Percentiles rank a stretch among this genome's conserved stretches.
Conservation (phyloP, 2,113 vertebrate species). For the Asarcornis scutulata region DNA sequence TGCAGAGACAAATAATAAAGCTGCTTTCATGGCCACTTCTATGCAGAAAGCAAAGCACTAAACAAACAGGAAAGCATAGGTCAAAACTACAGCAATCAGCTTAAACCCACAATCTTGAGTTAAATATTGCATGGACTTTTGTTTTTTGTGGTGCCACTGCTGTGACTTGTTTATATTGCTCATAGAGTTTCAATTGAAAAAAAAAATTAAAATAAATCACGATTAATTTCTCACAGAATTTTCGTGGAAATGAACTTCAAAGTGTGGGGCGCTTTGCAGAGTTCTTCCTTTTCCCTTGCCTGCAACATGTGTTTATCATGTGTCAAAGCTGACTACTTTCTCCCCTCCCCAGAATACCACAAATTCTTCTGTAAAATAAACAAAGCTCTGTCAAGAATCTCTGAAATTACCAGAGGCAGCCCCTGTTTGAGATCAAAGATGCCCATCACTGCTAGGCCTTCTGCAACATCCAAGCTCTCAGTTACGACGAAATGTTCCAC, state of each 20-base stretch:
- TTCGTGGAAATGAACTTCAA: conserved; percentile 25
- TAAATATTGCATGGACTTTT: fast-evolving
- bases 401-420: conserved; percentile 64
- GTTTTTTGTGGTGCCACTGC: background rate
- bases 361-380: conserved; percentile 79
- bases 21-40: background rate
- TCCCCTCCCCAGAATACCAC: conserved; percentile 71
- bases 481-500: conserved; percentile 60
- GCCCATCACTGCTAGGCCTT: conserved; percentile 33
- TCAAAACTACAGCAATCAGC: background rate
- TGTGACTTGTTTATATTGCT: background rate
- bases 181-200: background rate
- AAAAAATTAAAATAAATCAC: too few relatives aligned
- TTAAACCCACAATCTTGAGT: background rate
- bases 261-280: background rate
- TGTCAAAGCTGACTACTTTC: conserved; percentile 60
- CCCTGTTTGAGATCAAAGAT: conserved; percentile 69
- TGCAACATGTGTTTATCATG: background rate
- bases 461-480: conserved; percentile 50
- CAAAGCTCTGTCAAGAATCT: conserved; percentile 59
- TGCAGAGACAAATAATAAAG: background rate
- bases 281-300: background rate
- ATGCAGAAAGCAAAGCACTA: background rate
- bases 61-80: background rate
- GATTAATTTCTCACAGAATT: background rate